These are phyloP conservation scores for Thamnaconus septentrionalis DNA, from an alignment of 2,113 vertebrate genomes.

Conservation along the genomic window DNA sequence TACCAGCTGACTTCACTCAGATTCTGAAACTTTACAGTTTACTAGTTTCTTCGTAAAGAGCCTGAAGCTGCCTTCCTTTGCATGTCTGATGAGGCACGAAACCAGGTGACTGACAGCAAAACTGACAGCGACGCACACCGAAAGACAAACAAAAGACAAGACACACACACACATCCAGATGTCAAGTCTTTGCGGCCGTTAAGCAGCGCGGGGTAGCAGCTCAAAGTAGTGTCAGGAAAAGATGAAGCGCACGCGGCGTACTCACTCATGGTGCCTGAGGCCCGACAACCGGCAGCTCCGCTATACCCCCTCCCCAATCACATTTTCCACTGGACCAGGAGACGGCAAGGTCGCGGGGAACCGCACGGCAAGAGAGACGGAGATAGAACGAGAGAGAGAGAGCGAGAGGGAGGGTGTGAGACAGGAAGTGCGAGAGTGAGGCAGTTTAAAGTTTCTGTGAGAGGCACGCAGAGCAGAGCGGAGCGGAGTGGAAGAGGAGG, in stretches of 20 bases:
- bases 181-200: conserved; percentile 4
- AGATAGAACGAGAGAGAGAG: conserved; percentile 28
- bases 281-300: conserved; percentile 44
- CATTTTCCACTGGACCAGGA: conserved; percentile 59
- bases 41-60: too few species aligned
- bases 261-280: conserved; percentile 74
- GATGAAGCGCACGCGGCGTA: conserved; percentile 35
- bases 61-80: too few species aligned
- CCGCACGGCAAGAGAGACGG: too few species aligned
- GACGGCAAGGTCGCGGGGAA: conserved; percentile 17
- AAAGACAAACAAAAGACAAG: conserved; percentile 9
- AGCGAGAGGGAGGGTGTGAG: conserved; percentile 28
- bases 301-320: conserved; percentile 47
- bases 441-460: conserved; percentile 28
- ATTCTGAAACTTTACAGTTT: too few species aligned
- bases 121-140: neutral
- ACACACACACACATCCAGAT: conserved; percentile 5
- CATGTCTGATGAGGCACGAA: neutral
- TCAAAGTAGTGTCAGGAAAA: conserved; percentile 7
- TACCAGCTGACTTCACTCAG: too few species aligned
- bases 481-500: conserved; percentile 30
- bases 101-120: conserved; percentile 9
- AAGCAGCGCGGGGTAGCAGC: conserved; percentile 4
- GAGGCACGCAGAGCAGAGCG: conserved; percentile 19
- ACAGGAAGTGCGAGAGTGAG: conserved; percentile 34